A percentile compares a stretch with the other conserved stretches of the same genome.
phyloP scores from a whole-genome alignment of 2,797 vertebrate genomes.

The Oryzias sinensis region DNA sequence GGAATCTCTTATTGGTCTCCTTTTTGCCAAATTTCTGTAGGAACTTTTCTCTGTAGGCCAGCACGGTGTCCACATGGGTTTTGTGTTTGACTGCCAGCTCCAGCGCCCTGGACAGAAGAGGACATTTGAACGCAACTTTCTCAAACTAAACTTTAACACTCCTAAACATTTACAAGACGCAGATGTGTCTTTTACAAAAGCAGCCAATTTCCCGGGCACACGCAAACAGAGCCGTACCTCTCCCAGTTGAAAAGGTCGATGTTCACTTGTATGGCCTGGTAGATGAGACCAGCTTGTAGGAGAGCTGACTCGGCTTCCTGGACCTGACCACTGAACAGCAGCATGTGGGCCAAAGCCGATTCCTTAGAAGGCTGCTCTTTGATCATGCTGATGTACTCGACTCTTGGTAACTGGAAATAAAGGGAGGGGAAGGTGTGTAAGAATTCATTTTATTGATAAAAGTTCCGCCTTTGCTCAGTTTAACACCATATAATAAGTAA shows the following conservation, averaged over 20 bases:
- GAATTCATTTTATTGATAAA: neutral
- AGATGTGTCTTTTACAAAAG: constrained; percentile 2
- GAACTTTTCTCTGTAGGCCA: constrained; percentile 90
- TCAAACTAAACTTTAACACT: constrained; percentile 7
- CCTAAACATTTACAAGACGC: constrained; percentile 6
- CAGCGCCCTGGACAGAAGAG: constrained; percentile 83
- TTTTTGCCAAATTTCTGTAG: constrained; percentile 88
- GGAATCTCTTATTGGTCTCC: constrained; percentile 92
- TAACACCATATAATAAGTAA: neutral
- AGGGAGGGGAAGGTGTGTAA: neutral
- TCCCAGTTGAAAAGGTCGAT: constrained; percentile 96
- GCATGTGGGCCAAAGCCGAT: constrained; percentile 87
- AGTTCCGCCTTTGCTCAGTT: neutral
- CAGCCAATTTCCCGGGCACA: neutral
- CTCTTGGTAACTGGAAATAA: constrained; percentile 84
- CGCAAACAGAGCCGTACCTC: constrained; percentile 77
- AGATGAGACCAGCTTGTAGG: constrained; percentile 88
- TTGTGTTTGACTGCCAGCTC: constrained; percentile 96
- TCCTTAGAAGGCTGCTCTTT: constrained; percentile 93
- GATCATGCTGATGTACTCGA: constrained; percentile 91
- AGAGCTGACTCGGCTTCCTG: constrained; percentile 91
- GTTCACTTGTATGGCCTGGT: constrained; percentile 92
- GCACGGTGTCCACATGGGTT: constrained; percentile 97
- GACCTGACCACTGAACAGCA: constrained; percentile 89
- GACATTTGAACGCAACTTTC: constrained; percentile 6